phyloP scores from a whole-genome alignment of 1,140 invertebrate species.

The Drosophila pseudoobscura region DNA sequence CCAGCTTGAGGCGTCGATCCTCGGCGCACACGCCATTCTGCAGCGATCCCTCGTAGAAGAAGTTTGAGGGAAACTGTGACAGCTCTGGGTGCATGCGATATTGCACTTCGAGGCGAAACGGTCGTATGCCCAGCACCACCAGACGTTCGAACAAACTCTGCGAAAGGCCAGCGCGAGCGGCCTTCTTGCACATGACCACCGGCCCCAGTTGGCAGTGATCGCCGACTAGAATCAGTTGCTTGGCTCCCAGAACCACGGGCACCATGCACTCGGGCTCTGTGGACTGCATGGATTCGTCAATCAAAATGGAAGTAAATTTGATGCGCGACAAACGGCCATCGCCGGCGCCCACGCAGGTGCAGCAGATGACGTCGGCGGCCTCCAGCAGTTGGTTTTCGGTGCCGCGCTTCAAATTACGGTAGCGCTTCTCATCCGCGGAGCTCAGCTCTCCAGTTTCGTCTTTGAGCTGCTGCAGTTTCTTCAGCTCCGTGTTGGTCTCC shows the following conservation, averaged over 20 bases:
- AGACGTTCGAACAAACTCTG: conserved; percentile 99
- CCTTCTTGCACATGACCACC: conserved; percentile 99
- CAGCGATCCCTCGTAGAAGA: conserved; percentile 99
- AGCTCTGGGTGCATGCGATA: conserved; percentile 99
- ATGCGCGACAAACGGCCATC: conserved; percentile 95
- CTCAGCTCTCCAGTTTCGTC: conserved; percentile 98
- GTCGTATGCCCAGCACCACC: conserved; percentile 97
- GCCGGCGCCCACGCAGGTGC: conserved; percentile 99
- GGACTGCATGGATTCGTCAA: conserved; percentile 98
- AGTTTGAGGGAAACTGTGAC: conserved; percentile 98
- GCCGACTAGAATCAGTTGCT: conserved; percentile 97
- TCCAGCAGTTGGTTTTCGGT: conserved; percentile 96
- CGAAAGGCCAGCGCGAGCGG: conserved; percentile 97
- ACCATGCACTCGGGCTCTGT: conserved; percentile 99
- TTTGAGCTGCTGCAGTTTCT: conserved; percentile 98
- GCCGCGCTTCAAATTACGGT: conserved; percentile 94
- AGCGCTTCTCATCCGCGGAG: conserved; percentile 96
- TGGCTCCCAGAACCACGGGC: conserved; percentile 98
- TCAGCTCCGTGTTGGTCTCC: conserved; percentile 94
- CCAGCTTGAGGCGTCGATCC: conserved; percentile 95
- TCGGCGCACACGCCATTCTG: conserved; percentile 99
- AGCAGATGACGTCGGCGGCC: conserved; percentile 99
- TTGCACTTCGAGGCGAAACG: conserved; percentile 98
- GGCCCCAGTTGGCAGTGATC: conserved; percentile 99
- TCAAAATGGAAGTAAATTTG: conserved; percentile 98